Conservation (phyloP, 2,797 vertebrate species). For the Fringilla coelebs region DNA sequence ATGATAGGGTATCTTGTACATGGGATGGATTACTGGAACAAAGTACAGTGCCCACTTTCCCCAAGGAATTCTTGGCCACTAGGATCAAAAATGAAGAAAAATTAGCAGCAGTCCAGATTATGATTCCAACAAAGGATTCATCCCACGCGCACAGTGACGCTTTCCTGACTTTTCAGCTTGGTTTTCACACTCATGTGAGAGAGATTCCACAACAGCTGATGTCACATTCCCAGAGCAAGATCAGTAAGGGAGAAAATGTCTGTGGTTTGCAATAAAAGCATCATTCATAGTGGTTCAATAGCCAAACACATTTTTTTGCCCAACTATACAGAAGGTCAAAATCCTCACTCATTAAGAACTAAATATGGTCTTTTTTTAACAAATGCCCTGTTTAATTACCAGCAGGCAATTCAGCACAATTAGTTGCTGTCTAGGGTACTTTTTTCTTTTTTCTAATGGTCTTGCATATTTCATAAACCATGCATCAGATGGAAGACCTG, state of each 20-base stretch:
- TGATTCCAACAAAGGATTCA: not conserved
- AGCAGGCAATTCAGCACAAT: conserved; percentile 22
- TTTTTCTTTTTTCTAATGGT: conserved; percentile 13
- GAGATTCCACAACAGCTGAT: not conserved
- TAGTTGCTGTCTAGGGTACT: conserved; percentile 8
- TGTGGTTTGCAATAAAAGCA: not conserved
- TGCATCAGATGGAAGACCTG: not conserved
- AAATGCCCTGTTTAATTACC: conserved; percentile 38
- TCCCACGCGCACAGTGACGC: not conserved
- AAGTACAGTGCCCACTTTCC: not conserved
- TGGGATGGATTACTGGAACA: not conserved
- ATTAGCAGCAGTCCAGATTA: not conserved
- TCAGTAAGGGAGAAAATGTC: not conserved
- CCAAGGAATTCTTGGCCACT: not conserved
- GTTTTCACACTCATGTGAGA: not conserved
- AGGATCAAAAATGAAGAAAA: not conserved
- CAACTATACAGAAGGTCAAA: not conserved
- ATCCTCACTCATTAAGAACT: not conserved
- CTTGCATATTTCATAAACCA: conserved; percentile 21
- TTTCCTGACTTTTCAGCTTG: not conserved
- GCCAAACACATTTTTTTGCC: not conserved
- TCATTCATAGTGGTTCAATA: not conserved
- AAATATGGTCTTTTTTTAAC: not conserved
- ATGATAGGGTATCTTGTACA: not conserved
- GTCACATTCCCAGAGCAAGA: not conserved